Base-by-base conservation (phyloP, 2,888 invertebrate species). In the Oscheius sp. region DNA sequence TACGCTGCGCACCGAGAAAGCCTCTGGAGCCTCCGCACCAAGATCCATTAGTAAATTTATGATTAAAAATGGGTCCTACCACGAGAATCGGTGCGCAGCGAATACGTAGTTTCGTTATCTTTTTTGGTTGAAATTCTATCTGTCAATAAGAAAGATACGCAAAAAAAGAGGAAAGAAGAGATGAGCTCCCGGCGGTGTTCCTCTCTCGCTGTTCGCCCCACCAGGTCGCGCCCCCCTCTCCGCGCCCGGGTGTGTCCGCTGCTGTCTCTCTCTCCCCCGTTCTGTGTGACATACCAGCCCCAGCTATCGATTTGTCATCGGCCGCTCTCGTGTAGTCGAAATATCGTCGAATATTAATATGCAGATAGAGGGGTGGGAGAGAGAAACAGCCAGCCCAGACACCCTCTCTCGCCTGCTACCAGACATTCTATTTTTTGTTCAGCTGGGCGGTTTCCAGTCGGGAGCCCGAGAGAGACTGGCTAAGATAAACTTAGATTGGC, bases 301-400 rank as follows among this genome's bases (percentile, higher is more conserved):
- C 69, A 34, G 63, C 48, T 57, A 55, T 52, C 67, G 71, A 68
- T 71, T 67, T 71, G 61, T 61, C 33, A 55, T 34, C 25, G 37
- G 48, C 55, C 61, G 42, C 61, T 61, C 61, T 45, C 61, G 61
- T 61, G 17, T 42, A 20, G 42, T 20, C 61, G 61, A 61, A 55
- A 61, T 61, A 25, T n/a, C n/a, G 61, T 42, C 61, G 61, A 61
- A 61, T 61, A 61, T 61, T 61, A 61, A 61, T 61, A 61, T 61
- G 61, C 45, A 61, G 39, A 42, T 61, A 27, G 61, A 20, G 15
- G 61, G 15, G 25, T 8, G 37, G 48, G 48, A 23, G 23, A n/a
- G n/a, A n/a, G n/a, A n/a, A 10, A 48, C 20, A 48, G 17, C 20
- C 25, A 20, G 48, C 5, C 23, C 17, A 17, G 46, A 15, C 46